Conservation (phyloP, 1,140 invertebrate species). For the Drosophila hydei region DNA sequence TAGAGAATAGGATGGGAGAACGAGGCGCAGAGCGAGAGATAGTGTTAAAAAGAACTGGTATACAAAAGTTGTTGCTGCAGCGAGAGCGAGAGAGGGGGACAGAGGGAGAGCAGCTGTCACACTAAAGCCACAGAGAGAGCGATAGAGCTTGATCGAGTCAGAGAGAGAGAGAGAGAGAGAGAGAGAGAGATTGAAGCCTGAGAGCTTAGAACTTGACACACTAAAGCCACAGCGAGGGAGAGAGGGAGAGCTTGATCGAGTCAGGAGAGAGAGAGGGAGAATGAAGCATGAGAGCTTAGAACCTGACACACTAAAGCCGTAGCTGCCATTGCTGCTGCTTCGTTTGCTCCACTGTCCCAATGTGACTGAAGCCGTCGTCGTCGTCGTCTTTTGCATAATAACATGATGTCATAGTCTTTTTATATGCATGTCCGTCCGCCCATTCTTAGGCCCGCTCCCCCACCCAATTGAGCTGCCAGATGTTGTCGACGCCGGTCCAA, state of each 20-base stretch:
- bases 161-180: conserved; percentile 3
- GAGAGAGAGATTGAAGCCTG: conserved; percentile 5
- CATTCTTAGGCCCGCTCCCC: conserved; percentile 40
- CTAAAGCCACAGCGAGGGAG: conserved; percentile 4
- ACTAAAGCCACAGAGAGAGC: no score
- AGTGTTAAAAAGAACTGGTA: neutral
- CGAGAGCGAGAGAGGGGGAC: neutral
- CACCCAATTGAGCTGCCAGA: conserved; percentile 28
- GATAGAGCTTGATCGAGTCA: no score
- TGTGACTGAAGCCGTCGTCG: conserved; percentile 28
- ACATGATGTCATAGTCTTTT: conserved; percentile 76
- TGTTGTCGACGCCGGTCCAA: conserved; percentile 29
- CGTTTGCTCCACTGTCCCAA: conserved; percentile 6
- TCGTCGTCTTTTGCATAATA: conserved; percentile 52
- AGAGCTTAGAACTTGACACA: conserved; percentile 36
- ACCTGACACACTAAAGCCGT: conserved; percentile 32
- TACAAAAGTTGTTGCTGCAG: neutral
- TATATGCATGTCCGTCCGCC: conserved; percentile 63
- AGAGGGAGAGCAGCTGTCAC: no score
- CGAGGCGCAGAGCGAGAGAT: no score
- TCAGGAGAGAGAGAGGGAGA: neutral
- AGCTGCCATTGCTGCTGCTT: no score
- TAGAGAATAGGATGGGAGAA: no score
- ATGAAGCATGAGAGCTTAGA: conserved; percentile 12
- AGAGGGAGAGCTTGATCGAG: no score